Percentiles rank a stretch among this genome's conserved stretches.
phyloP scores from a whole-genome alignment of 1,140 invertebrate species.

The Monomorium pharaonis region DNA sequence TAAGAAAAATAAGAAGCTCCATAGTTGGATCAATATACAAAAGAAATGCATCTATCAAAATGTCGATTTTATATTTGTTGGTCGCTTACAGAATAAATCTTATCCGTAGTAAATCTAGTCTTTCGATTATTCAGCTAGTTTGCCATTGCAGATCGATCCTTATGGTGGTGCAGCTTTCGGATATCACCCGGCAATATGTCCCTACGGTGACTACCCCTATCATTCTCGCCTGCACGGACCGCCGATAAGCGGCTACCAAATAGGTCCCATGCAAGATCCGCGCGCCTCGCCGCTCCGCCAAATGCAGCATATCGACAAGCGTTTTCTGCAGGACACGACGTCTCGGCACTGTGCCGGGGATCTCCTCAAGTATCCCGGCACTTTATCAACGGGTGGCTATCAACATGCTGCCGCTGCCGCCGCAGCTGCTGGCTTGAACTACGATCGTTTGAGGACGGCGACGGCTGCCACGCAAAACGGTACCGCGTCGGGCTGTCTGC shows the following conservation, averaged over 20 bases:
- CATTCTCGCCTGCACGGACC: slow-evolving; percentile 60
- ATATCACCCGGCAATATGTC: slow-evolving; percentile 68
- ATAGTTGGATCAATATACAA: neutral
- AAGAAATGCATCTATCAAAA: neutral
- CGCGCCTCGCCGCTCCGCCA: slow-evolving; percentile 24
- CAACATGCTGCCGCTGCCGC: slow-evolving; percentile 25
- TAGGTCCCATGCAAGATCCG: slow-evolving; percentile 56
- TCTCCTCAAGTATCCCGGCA: slow-evolving; percentile 42
- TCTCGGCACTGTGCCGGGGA: slow-evolving; percentile 23
- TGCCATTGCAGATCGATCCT: slow-evolving; percentile 73
- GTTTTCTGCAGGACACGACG: slow-evolving; percentile 46
- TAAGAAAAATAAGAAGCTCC: slow-evolving; percentile 58
- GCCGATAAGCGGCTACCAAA: slow-evolving; percentile 48
- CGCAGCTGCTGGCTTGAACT: slow-evolving; percentile 19
- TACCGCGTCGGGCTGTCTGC: neutral
- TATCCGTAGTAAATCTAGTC: neutral
- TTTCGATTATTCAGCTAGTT: neutral
- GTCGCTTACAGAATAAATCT: neutral
- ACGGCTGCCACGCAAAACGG: neutral
- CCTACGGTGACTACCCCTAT: slow-evolving; percentile 58
- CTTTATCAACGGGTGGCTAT: neutral
- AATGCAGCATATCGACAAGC: slow-evolving; percentile 56
- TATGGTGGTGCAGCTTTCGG: slow-evolving; percentile 64
- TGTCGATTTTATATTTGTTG: neutral
- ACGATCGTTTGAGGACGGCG: slow-evolving; percentile 39